These are phyloP conservation scores for Arctia plantaginis DNA, from an alignment of 2,888 invertebrate species.

Conservation along the genomic window DNA sequence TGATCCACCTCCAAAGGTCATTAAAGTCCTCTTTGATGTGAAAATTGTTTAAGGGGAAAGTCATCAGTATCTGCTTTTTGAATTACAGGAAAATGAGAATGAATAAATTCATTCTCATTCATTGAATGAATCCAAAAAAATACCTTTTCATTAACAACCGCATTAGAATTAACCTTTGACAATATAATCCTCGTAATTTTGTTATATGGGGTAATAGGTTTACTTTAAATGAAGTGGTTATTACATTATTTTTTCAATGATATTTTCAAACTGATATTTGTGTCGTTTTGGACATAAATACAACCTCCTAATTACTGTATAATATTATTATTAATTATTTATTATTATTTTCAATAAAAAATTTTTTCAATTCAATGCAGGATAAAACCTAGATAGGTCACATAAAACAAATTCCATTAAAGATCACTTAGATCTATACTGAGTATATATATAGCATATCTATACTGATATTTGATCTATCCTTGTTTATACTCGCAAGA, in stretches of 20 bases:
- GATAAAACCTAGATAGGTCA: too few species aligned
- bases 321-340: too few species aligned
- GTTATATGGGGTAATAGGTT: neutral
- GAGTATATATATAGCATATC: neutral
- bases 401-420: too few species aligned
- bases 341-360: too few species aligned
- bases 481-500: too few species aligned
- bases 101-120: neutral
- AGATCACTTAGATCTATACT: neutral
- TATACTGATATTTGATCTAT: neutral
- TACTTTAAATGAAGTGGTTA: neutral
- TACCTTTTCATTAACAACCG: neutral
- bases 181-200: neutral
- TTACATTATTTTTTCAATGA: neutral
- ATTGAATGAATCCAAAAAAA: neutral
- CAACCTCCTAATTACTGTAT: too few species aligned
- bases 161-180: neutral
- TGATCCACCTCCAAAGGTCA: neutral
- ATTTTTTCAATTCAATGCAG: too few species aligned
- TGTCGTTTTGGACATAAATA: too few species aligned
- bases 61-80: neutral
- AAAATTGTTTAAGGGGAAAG: neutral
- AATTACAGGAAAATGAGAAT: neutral
- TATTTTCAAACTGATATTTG: neutral
- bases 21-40: neutral